Evolutionary conservation across 2,113 vertebrate genomes (phyloP).

Genomic region (Bothrops jararaca): DNA sequence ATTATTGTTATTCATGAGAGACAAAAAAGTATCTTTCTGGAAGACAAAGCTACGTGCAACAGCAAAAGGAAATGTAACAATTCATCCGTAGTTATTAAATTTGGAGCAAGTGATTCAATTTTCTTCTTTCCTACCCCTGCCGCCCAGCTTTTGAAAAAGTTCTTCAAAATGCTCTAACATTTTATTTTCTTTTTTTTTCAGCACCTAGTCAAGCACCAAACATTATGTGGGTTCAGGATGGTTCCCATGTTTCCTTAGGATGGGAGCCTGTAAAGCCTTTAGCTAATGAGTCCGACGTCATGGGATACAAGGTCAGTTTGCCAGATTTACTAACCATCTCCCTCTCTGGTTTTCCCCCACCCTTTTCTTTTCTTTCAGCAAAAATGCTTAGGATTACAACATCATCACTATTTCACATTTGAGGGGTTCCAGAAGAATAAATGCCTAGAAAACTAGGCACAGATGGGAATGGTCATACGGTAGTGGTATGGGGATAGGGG

Average conservation of each 20-base stretch:
- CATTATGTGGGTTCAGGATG: constrained; percentile 92
- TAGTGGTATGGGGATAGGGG: neutral
- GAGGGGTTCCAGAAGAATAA: neutral
- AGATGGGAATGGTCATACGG: neutral
- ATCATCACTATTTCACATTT: neutral
- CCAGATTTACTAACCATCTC: constrained; percentile 24
- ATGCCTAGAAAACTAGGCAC: neutral
- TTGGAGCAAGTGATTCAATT: constrained; percentile 25
- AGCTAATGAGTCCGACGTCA: constrained; percentile 91
- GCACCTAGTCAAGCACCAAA: constrained; percentile 86
- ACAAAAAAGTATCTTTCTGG: constrained; percentile 49
- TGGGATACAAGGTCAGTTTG: constrained; percentile 89
- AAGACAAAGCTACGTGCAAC: constrained; percentile 50
- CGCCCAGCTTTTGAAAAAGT: neutral
- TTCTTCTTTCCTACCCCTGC: accelerated
- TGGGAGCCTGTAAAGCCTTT: constrained; percentile 90
- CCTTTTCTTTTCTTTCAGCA: neutral
- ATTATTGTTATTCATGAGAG: constrained; percentile 42
- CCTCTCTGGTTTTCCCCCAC: neutral
- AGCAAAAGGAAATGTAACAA: constrained; percentile 44
- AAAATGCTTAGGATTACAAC: neutral
- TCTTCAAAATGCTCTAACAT: neutral
- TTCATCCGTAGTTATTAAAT: constrained; percentile 49
- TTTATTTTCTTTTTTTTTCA: constrained; percentile 46
- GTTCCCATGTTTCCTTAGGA: constrained; percentile 85